phyloP scores from a whole-genome alignment of 2,113 vertebrate species.

The Myotis davidii region DNA sequence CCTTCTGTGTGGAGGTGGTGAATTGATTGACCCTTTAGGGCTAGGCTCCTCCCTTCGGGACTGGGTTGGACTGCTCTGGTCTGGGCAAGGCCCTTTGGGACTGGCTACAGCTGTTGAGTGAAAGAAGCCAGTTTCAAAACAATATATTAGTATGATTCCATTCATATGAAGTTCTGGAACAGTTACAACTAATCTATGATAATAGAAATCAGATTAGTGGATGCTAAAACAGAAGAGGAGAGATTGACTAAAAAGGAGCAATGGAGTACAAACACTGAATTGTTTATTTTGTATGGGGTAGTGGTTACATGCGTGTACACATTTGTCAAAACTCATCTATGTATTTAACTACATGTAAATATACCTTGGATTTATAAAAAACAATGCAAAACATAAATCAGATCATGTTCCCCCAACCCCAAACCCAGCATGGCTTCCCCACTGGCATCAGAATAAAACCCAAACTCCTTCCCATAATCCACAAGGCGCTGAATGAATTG shows the following conservation, averaged over 20 bases:
- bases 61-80: too few species aligned
- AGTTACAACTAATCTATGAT: not conserved
- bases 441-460: not conserved
- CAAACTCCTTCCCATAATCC: not conserved
- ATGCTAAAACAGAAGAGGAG: not conserved
- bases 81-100: too few species aligned
- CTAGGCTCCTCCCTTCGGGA: too few species aligned
- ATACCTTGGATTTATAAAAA: not conserved
- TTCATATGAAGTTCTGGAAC: not conserved
- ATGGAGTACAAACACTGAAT: not conserved
- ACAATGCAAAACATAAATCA: not conserved
- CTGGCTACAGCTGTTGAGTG: not conserved
- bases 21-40: too few species aligned
- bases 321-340: not conserved
- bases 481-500: not conserved
- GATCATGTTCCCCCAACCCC: not conserved
- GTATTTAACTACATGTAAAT: slow-evolving; percentile 7
- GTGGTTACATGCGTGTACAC: not conserved
- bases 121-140: slow-evolving; percentile 34
- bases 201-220: not conserved
- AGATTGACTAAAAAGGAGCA: not conserved
- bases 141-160: not conserved
- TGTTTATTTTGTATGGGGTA: not conserved
- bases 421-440: slow-evolving; percentile 11
- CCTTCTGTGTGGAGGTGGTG: too few species aligned